Evolutionary conservation across 2,797 vertebrate genomes (phyloP).

Genomic region (Sibirionetta formosa): DNA sequence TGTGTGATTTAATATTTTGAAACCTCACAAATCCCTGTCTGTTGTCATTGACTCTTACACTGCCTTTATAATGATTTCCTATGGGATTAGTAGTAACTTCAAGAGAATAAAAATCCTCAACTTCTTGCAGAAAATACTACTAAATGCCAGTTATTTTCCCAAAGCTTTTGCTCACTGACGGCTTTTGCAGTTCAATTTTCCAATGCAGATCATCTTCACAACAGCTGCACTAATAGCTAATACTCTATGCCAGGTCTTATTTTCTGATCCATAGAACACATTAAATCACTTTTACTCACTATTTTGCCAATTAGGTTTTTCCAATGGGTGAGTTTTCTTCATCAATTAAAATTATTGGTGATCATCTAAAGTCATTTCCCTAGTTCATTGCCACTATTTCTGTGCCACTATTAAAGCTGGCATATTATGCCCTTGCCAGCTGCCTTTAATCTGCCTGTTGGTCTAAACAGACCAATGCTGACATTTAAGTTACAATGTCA

Average conservation of each 20-base stretch:
- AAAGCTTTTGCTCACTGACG: slow-evolving; percentile 14
- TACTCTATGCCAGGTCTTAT: slow-evolving; percentile 61
- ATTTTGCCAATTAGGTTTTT: slow-evolving; percentile 80
- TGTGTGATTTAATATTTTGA: neutral
- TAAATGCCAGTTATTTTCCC: neutral
- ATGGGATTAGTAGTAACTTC: neutral
- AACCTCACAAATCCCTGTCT: neutral
- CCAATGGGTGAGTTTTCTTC: slow-evolving; percentile 80
- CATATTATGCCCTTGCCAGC: slow-evolving; percentile 21
- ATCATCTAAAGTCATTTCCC: slow-evolving; percentile 79
- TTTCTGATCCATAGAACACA: slow-evolving; percentile 71
- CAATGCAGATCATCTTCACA: slow-evolving; percentile 48
- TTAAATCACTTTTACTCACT: slow-evolving; percentile 77
- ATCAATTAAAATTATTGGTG: slow-evolving; percentile 82
- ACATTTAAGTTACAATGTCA: neutral
- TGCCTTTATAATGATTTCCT: neutral
- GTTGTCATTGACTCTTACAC: neutral
- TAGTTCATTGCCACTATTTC: slow-evolving; percentile 70
- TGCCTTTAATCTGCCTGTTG: slow-evolving; percentile 52
- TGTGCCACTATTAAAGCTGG: slow-evolving; percentile 42
- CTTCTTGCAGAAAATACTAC: neutral
- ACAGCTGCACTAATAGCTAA: slow-evolving; percentile 72
- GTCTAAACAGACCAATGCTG: slow-evolving; percentile 23
- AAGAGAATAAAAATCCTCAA: neutral
- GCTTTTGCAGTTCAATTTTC: slow-evolving; percentile 41